phyloP scores from a whole-genome alignment of 2,888 invertebrate genomes.

The Noctua comes region DNA sequence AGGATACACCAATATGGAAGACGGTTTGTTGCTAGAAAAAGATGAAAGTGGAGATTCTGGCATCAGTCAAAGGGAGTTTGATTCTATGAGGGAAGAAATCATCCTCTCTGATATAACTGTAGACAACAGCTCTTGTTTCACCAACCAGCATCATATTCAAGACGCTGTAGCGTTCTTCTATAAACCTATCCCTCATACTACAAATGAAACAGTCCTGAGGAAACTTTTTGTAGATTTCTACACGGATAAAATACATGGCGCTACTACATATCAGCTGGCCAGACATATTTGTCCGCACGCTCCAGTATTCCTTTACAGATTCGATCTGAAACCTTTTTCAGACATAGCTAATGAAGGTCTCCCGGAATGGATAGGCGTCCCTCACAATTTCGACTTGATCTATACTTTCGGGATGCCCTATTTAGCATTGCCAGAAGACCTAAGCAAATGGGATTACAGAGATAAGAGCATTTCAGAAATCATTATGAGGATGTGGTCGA shows the following conservation, averaged over 20 bases:
- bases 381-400: slow-evolving; percentile 95
- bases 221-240: slow-evolving; percentile 93
- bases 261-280: slow-evolving; percentile 93
- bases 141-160: slow-evolving; percentile 92
- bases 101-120: slow-evolving; percentile 91
- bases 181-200: slow-evolving; percentile 92
- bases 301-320: slow-evolving; percentile 93
- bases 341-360: slow-evolving; percentile 91
- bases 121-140: slow-evolving; percentile 90
- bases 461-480: slow-evolving; percentile 95
- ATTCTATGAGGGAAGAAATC: slow-evolving; percentile 91
- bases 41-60: slow-evolving; percentile 91
- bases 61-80: slow-evolving; percentile 91
- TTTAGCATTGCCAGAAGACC: slow-evolving; percentile 90
- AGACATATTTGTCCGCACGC: slow-evolving; percentile 91
- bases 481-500: slow-evolving; percentile 95
- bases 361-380: slow-evolving; percentile 94
- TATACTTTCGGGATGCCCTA: slow-evolving; percentile 96
- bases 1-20: slow-evolving; percentile 96
- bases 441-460: slow-evolving; percentile 93
- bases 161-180: slow-evolving; percentile 95
- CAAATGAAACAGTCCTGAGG: slow-evolving; percentile 91
- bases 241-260: slow-evolving; percentile 94
- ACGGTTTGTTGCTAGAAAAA: slow-evolving; percentile 92
- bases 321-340: slow-evolving; percentile 93